These are phyloP conservation scores for Micrasema minimum DNA, from an alignment of 1,140 invertebrate species.

Conservation along the genomic window DNA sequence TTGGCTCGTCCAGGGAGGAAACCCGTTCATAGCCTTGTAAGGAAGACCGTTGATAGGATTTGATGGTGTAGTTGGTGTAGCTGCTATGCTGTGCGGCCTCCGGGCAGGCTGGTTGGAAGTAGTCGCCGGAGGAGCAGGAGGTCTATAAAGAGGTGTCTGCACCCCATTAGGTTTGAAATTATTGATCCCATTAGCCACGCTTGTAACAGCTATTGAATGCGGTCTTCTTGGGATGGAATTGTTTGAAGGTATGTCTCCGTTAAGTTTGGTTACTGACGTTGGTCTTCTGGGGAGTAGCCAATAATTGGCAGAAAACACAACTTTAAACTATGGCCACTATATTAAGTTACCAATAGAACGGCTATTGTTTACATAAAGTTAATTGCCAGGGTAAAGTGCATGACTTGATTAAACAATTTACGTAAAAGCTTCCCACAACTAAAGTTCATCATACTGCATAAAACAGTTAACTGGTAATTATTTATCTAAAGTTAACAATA, in stretches of 20 bases:
- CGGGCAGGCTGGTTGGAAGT: conserved; percentile 59
- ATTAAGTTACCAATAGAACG: background rate
- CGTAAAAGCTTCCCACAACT: conserved; percentile 25
- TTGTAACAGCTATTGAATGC: conserved; percentile 48
- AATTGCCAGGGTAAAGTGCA: conserved; percentile 23
- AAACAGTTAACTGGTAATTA: conserved; percentile 24
- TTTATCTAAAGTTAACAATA: conserved; percentile 31
- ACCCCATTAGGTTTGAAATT: conserved; percentile 30
- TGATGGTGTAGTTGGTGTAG: conserved; percentile 40
- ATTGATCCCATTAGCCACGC: conserved; percentile 28
- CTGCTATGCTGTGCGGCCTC: conserved; percentile 63
- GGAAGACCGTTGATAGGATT: conserved; percentile 30
- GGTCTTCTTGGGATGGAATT: conserved; percentile 51
- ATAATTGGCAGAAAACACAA: conserved; percentile 8
- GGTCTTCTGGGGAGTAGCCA: conserved; percentile 54
- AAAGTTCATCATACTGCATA: conserved; percentile 18
- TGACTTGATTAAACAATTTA: conserved; percentile 34
- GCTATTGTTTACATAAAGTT: conserved; percentile 34
- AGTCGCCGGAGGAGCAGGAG: conserved; percentile 45
- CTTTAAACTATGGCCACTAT: background rate
- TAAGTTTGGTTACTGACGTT: conserved; percentile 56
- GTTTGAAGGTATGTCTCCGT: conserved; percentile 43
- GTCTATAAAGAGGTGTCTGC: conserved; percentile 42
- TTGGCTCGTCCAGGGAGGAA: conserved; percentile 23
- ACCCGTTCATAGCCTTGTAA: conserved; percentile 49